These are phyloP conservation scores for Glyptemys insculpta DNA, from an alignment of 2,797 vertebrate species.

Conservation along the genomic window DNA sequence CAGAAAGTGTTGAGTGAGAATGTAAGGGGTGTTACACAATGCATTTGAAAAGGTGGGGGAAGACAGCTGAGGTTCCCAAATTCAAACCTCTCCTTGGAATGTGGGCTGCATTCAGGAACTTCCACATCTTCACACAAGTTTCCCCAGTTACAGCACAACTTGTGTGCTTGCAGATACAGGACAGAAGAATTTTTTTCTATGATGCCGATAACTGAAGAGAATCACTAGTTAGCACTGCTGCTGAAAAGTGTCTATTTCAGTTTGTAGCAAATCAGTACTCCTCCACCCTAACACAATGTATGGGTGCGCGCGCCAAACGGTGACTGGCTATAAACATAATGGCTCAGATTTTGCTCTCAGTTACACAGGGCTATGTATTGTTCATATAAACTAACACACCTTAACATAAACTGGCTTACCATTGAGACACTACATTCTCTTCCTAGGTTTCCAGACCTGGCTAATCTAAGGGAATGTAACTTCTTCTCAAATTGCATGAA, in stretches of 20 bases:
- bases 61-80: neutral
- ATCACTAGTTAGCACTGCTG: rapidly evolving
- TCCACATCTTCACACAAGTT: neutral
- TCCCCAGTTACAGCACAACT: neutral
- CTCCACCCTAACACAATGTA: neutral
- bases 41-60: too few relatives aligned
- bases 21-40: neutral
- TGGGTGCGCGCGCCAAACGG: neutral
- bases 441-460: constrained; percentile 2
- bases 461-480: constrained; percentile 59
- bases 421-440: neutral
- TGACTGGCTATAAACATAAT: neutral
- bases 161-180: neutral
- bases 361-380: constrained; percentile 19
- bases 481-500: constrained; percentile 52
- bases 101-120: neutral
- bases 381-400: constrained; percentile 41
- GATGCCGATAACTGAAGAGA: neutral
- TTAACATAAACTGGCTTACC: constrained; percentile 27
- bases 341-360: neutral
- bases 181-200: too few relatives aligned
- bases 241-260: rapidly evolving
- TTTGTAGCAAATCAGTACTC: neutral
- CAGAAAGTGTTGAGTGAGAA: neutral
- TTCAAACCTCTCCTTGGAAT: neutral